Evolutionary conservation across 2,113 vertebrate genomes (phyloP), one percentile per base, ranked within the genome.

Genomic region (Phocoena sinus): DNA sequence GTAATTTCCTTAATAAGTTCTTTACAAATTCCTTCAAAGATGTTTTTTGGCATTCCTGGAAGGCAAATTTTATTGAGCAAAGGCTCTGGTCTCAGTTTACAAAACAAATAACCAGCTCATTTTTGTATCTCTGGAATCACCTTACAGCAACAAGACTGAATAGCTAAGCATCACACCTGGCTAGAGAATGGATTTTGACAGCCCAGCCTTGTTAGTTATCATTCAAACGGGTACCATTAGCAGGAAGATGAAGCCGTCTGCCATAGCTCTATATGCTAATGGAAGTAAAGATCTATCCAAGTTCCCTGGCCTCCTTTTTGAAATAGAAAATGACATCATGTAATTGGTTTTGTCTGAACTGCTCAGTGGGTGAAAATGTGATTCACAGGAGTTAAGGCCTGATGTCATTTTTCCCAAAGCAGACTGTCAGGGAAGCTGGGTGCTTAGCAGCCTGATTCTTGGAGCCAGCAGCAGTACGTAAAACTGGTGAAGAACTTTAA

Each of bases 271-370:
- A 94, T 82, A 25, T 25, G 4, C 76, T 98, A 96, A 97, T 97
- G 92, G 89, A 91, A 98, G 70, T 71, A 93, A 0, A 0, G 90
- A 92, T 63, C 76, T 76, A 93, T 79, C 82, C 88, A 90, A 81
- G 84, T 11, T 70, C 67, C 95, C 53, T 13, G 41, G 23, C 11
- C 67, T 95, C 76, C 1, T 90, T 82, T 97, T 95, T 86, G 81
- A 95, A 31, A 62, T 79, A 94, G 97, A 97, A 96, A 96, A 98
- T 97, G 96, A 86, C 74, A 97, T 98, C 94, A 95, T 63, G 65
- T 91, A 80, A 97, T 97, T 97, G 98, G 67, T 58, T 91, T 98
- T 97, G 82, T 95, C 96, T 95, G 87, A 95, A 97, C 84, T 91
- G 91, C 31, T 79, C 94, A 60, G 63, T 94, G 93, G 88, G 88